Base-by-base conservation (phyloP, 2,797 vertebrate genomes). In the Danio choprae region DNA sequence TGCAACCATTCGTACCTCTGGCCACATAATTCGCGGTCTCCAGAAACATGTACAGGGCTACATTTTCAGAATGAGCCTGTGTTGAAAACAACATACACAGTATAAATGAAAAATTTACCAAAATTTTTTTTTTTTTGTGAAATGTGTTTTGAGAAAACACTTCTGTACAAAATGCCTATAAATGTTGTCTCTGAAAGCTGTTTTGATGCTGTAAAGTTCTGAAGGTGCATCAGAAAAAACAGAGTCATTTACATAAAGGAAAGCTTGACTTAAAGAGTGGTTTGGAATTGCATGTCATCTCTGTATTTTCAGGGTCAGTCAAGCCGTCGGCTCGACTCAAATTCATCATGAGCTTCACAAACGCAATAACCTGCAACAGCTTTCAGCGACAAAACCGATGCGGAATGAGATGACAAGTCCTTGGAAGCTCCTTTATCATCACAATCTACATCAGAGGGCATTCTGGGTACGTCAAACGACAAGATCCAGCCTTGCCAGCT, bases 351-450 rank as follows among this genome's bases (percentile, higher is more conserved):
- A 68, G 75, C 43, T 68, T 59, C 65, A 60, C 64, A 78, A 69
- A 50, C 64, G 7, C 53, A 50, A 78, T 78, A 78, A 60, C 55
- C 53, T 15, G n/a, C 64, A 59, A 77, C 16, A 58, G 53, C 75
- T 67, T 68, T 68, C 46, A 68, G 22, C 53, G 18, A 9, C 16
- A 64, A 56, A 77, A 60, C 46, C 4, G 1, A 22, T 11, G 22
- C 20, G 51, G 7, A 22, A 43, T 55, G 68, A 70, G 50, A 51
- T 10, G 59, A 53, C 5, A 60, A 22, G 60, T 64, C 48, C 62
- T 77, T 56, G 50, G 74, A 58, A 2, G 6, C 16, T 40, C 44
- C 56, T 51, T 74, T 59, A 81, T 58, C 72, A 59, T 41, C 15
- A 67, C 22, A 7, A 48, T 68, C 64, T 58, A 36, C 50, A 77